Base-by-base conservation (phyloP, 2,888 invertebrate genomes). In the Horisme vitalbata region DNA sequence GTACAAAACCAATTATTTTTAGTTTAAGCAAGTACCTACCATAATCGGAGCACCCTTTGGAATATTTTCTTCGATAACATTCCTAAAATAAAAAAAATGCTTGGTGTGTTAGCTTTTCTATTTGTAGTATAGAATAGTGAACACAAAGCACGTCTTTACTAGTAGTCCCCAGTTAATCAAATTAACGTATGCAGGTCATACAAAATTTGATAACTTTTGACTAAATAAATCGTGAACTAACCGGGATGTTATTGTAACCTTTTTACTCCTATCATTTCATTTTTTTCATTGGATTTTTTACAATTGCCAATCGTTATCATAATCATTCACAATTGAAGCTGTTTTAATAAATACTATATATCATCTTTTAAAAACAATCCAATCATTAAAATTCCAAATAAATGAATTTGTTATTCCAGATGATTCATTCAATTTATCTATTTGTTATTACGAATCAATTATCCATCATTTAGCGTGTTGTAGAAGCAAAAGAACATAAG, bases 281-380 rank as follows among this genome's bases (percentile, higher is more conserved):
- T 43, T 73, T 84, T 84, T 85, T 84, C 83, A 83, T 85, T 84
- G 84, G 83, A 70, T 72, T 73, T 75, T 65, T 59, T 63, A 43
- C 27, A 69, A 51, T 38, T 44, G 43, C 39, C 46, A 28, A 28
- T 45, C 14, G 10, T 43, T 51, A 43, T 50, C 38, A 52, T 37
- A 47, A 43, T 14, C 41, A 50, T 49, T 51, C 24, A 57, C 58
- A 57, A 39, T 55, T 52, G 38, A 43, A 55, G 47, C 61, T 56
- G 60, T 64, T 68, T 68, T 61, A 68, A 67, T 59, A 64, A 64
- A 66, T 64, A 55, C 49, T 66, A n/a, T n/a, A n/a, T n/a, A 55
- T 63, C 63, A 61, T 65, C 60, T 53, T 64, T 59, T 62, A 66
- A 65, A 71, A 72, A 65, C 65, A 76, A 79, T 79, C 61, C 54